phyloP scores from a whole-genome alignment of 2,797 vertebrate species.

The Crypturellus tataupa region DNA sequence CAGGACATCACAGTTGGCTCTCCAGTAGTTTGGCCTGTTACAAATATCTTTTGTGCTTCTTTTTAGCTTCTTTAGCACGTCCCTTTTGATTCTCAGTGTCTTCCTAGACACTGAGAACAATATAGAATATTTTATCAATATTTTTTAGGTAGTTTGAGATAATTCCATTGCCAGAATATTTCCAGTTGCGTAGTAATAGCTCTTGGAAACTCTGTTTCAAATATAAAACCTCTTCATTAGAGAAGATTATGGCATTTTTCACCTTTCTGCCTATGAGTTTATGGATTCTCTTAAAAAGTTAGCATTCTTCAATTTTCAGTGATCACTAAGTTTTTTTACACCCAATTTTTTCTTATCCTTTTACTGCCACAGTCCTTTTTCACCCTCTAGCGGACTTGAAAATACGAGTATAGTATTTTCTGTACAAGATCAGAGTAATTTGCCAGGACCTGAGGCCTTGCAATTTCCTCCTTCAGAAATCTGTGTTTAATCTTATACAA shows the following conservation, averaged over 20 bases:
- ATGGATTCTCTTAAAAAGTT: neutral
- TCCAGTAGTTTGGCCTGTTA: neutral
- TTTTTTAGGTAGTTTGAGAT: neutral
- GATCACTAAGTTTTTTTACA: neutral
- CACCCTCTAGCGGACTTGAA: neutral
- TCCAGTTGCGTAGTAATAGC: neutral
- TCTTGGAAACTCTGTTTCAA: neutral
- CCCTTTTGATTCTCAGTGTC: neutral
- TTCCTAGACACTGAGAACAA: neutral
- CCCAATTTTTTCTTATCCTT: neutral
- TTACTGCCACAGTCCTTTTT: neutral
- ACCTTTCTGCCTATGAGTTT: neutral
- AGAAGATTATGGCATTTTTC: neutral
- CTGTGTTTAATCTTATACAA: neutral
- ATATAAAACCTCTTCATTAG: neutral
- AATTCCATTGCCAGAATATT: neutral
- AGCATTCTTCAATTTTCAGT: neutral
- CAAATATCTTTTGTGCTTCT: neutral
- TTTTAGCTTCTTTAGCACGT: neutral
- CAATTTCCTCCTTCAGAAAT: neutral
- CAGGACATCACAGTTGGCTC: neutral
- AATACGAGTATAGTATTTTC: neutral
- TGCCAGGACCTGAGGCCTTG: neutral
- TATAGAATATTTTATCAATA: neutral
- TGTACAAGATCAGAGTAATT: neutral